A percentile compares a stretch with the other conserved stretches of the same genome.
Conservation (phyloP, 2,797 vertebrate species). For the Tragopan temminckii region DNA sequence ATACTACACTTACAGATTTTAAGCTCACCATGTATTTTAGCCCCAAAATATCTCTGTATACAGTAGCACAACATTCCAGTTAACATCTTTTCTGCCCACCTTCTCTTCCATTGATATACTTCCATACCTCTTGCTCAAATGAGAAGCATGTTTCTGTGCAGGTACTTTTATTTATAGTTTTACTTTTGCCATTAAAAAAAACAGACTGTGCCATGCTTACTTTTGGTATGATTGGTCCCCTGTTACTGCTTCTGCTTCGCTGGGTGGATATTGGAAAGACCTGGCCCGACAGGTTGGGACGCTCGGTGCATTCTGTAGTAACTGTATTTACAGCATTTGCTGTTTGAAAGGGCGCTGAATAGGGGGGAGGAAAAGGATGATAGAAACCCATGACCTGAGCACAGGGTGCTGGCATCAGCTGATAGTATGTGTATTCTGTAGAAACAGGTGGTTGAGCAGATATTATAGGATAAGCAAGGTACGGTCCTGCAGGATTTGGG, state of each 20-base stretch:
- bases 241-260: constrained; percentile 86
- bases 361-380: constrained; percentile 92
- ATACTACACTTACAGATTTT: background rate
- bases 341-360: constrained; percentile 88
- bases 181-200: background rate
- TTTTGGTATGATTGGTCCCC: constrained; percentile 87
- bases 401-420: constrained; percentile 96
- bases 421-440: constrained; percentile 94
- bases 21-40: background rate
- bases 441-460: constrained; percentile 94
- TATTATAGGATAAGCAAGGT: constrained; percentile 96
- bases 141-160: background rate
- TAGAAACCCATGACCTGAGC: constrained; percentile 98
- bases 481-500: constrained; percentile 90
- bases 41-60: background rate
- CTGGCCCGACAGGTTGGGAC: constrained; percentile 85
- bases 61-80: background rate
- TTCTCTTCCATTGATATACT: background rate
- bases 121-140: background rate
- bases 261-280: constrained; percentile 86
- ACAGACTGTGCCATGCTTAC: constrained; percentile 75
- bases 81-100: background rate
- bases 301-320: constrained; percentile 89
- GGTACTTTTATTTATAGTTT: background rate
- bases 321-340: constrained; percentile 87